Conservation (phyloP, 2,113 vertebrate species). For the Pimephales promelas region DNA sequence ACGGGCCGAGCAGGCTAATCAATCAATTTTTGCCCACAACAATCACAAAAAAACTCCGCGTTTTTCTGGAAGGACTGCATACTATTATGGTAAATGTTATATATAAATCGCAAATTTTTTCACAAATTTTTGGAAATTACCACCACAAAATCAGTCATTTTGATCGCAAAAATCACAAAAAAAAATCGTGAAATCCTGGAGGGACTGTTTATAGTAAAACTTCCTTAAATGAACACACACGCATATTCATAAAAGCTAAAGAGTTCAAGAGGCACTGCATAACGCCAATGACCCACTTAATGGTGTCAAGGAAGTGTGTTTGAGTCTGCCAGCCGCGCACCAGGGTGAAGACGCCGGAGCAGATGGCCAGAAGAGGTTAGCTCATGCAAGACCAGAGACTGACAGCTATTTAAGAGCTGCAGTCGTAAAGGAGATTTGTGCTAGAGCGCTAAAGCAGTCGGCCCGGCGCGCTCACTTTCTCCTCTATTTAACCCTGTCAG, state of each 20-base stretch:
- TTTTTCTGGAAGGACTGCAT: too few relatives aligned
- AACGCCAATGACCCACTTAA: conserved; percentile 63
- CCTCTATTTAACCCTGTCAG: conserved; percentile 56
- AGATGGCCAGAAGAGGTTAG: conserved; percentile 47
- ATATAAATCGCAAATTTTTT: too few relatives aligned
- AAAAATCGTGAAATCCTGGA: too few relatives aligned
- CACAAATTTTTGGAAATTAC: too few relatives aligned
- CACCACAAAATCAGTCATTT: too few relatives aligned
- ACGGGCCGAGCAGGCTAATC: too few relatives aligned
- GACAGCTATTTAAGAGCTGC: conserved; percentile 61
- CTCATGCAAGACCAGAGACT: conserved; percentile 36
- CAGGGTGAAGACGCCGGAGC: conserved; percentile 64
- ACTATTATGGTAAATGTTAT: too few relatives aligned
- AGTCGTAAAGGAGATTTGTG: conserved; percentile 82
- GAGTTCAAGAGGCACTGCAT: not conserved
- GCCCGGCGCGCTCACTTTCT: conserved; percentile 51
- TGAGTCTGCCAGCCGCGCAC: conserved; percentile 66
- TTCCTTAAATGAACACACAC: too few relatives aligned
- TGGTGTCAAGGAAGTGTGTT: conserved; percentile 73
- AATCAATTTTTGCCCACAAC: too few relatives aligned
- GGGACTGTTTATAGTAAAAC: too few relatives aligned
- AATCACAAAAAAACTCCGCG: too few relatives aligned
- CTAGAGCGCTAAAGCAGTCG: conserved; percentile 51
- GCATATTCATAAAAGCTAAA: not conserved
- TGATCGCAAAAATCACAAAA: too few relatives aligned